These are phyloP conservation scores for Atractosteus spatula DNA, from an alignment of 2,113 vertebrate genomes.

Conservation along the genomic window DNA sequence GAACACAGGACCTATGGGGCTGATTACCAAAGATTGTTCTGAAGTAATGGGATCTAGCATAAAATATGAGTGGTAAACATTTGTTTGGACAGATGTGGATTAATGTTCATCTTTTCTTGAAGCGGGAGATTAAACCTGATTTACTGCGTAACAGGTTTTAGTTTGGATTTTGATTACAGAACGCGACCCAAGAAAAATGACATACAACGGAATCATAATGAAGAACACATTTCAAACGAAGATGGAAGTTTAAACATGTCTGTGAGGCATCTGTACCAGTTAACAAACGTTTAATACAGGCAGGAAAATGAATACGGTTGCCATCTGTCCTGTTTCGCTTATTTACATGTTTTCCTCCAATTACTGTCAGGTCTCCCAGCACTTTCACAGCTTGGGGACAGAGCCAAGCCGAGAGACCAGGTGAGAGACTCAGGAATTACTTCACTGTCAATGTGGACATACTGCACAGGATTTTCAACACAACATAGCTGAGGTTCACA, in stretches of 20 bases:
- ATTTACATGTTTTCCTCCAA: slow-evolving; percentile 3
- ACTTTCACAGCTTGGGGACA: background rate
- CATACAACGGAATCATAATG: slow-evolving; percentile 25
- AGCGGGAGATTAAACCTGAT: slow-evolving; percentile 69
- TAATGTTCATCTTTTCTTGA: slow-evolving; percentile 72
- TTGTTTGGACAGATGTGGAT: slow-evolving; percentile 74
- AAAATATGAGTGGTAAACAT: slow-evolving; percentile 66
- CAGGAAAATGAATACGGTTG: slow-evolving; percentile 73
- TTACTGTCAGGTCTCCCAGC: background rate
- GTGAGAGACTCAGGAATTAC: too few species aligned
- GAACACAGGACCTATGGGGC: background rate
- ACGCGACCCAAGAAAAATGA: slow-evolving; percentile 26
- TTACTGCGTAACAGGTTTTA: slow-evolving; percentile 66
- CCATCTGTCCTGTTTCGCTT: slow-evolving; percentile 68
- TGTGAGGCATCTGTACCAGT: slow-evolving; percentile 60
- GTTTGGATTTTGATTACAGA: slow-evolving; percentile 53
- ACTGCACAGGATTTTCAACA: too few species aligned
- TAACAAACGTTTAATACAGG: slow-evolving; percentile 77
- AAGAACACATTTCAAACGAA: slow-evolving; percentile 20
- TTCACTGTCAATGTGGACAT: too few species aligned
- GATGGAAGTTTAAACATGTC: slow-evolving; percentile 21
- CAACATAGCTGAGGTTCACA: too few species aligned
- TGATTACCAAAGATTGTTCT: slow-evolving; percentile 7
- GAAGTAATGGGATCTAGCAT: slow-evolving; percentile 26
- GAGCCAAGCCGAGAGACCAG: too few species aligned